A percentile compares a stretch with the other conserved stretches of the same genome.
These are phyloP conservation scores for Alosa sapidissima DNA, from an alignment of 2,797 vertebrate species.

Conservation along the genomic window DNA sequence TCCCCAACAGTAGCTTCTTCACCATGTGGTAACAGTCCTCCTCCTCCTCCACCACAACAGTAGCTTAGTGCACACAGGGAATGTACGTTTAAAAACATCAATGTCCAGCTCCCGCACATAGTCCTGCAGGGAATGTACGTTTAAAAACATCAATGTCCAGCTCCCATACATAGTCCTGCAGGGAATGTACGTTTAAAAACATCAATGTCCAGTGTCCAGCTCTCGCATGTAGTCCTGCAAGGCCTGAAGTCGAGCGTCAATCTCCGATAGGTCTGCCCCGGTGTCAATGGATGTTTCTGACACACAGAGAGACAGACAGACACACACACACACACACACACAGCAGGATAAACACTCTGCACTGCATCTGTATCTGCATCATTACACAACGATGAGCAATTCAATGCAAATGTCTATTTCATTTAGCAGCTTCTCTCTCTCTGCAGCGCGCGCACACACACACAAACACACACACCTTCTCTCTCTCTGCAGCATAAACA, in stretches of 20 bases:
- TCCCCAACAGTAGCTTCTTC: neutral
- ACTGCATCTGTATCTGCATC: too few relatives aligned
- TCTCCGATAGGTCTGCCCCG: conserved; percentile 83
- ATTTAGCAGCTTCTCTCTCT: neutral
- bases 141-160: conserved; percentile 64
- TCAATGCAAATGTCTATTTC: neutral
- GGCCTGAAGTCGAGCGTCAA: conserved; percentile 86
- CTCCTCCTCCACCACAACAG: neutral
- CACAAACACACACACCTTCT: too few relatives aligned
- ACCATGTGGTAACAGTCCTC: too few relatives aligned
- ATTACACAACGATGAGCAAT: neutral
- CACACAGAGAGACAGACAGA: neutral
- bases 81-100: conserved; percentile 48
- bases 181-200: neutral
- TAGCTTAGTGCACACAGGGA: neutral
- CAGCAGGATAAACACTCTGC: neutral
- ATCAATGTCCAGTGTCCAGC: conserved; percentile 80
- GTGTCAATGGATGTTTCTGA: conserved; percentile 79
- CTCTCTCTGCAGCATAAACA: too few relatives aligned
- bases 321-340: conserved; percentile 10
- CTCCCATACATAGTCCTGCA: conserved; percentile 90
- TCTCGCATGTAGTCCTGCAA: conserved; percentile 91
- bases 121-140: conserved; percentile 73
- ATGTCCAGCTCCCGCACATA: conserved; percentile 88
- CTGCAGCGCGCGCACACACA: too few relatives aligned